phyloP scores from a whole-genome alignment of 2,113 vertebrate genomes.

The Dasyurus viverrinus region DNA sequence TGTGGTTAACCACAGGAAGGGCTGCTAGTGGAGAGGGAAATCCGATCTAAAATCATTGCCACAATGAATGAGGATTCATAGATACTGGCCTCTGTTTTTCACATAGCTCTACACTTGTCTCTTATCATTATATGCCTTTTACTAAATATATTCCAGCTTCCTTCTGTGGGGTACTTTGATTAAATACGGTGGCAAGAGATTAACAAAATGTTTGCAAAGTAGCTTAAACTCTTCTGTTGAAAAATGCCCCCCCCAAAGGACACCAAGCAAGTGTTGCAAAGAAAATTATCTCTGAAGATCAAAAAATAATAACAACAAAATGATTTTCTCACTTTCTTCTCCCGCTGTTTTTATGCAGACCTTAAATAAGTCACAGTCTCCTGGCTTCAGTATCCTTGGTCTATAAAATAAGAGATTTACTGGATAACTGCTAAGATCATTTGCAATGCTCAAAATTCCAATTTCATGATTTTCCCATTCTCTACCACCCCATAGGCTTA shows the following conservation, averaged over 20 bases:
- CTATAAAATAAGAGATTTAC: background rate
- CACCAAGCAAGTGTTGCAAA: conserved; percentile 36
- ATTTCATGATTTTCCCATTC: background rate
- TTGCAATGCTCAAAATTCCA: background rate
- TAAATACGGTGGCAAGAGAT: background rate
- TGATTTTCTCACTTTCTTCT: conserved; percentile 39
- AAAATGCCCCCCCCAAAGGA: background rate
- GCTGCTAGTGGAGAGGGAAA: background rate
- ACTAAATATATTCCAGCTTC: background rate
- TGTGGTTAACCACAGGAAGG: conserved; percentile 50
- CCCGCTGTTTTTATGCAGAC: background rate
- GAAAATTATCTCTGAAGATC: conserved; percentile 51
- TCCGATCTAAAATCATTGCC: background rate
- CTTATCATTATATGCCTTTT: background rate
- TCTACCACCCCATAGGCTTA: background rate
- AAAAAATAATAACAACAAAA: conserved; percentile 58
- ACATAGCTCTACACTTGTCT: background rate
- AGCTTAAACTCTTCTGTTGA: conserved; percentile 16
- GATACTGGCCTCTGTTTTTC: background rate
- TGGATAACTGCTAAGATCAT: background rate
- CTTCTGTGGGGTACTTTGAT: background rate
- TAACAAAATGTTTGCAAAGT: conserved; percentile 7
- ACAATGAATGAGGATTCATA: background rate
- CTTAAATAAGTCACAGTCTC: background rate
- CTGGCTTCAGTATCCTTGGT: background rate